Evolutionary conservation across 2,797 vertebrate genomes (phyloP), one percentile per base, ranked within the genome.

Genomic region (Acanthis flammea): DNA sequence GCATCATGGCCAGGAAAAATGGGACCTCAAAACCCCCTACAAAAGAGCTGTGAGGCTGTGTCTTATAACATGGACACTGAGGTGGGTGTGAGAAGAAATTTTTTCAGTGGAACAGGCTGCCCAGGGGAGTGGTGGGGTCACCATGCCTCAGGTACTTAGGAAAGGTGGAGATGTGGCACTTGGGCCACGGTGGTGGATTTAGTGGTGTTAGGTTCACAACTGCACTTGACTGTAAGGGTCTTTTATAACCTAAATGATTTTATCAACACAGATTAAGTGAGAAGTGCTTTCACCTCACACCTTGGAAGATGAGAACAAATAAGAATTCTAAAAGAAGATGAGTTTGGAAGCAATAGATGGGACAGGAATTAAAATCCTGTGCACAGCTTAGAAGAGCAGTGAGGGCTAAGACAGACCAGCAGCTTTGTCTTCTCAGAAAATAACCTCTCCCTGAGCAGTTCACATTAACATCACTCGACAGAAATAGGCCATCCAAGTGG

Each of bases 381-480:
- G 16, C 21, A 50, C 31, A 33, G 65, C n/a, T 84, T 57, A 27
- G 17, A 67, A 42, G 41, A 87, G 55, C 19, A 61, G 24, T 8
- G 53, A 73, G 45, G 19, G 45, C 57, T 31, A 50, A 61, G 33
- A 70, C 10, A 81, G 27, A 82, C 19, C 50, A 72, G 45, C 51
- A 95, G 91, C 66, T 81, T 86, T 47, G 41, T 80, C 50, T 51
- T 75, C 85, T 58, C 70, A 86, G 45, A 74, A 86, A 78, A 70
- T 58, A 80, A 75, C 70, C 50, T 88, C n/a, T 79, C 79, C 68
- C 25, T 55, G 72, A 90, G 76, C 70, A 48, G 45, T 66, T 92
- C 51, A 55, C 17, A 17, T n/a, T 92, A 95, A 92, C 88, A 33
- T 63, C 33, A 42, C 55, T 45, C 19, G 90, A 90, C 95, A 96